Percentiles rank a stretch among this genome's conserved stretches.
Evolutionary conservation across 2,888 invertebrate genomes (phyloP).

Genomic region (Chromoteleia sp.): DNA sequence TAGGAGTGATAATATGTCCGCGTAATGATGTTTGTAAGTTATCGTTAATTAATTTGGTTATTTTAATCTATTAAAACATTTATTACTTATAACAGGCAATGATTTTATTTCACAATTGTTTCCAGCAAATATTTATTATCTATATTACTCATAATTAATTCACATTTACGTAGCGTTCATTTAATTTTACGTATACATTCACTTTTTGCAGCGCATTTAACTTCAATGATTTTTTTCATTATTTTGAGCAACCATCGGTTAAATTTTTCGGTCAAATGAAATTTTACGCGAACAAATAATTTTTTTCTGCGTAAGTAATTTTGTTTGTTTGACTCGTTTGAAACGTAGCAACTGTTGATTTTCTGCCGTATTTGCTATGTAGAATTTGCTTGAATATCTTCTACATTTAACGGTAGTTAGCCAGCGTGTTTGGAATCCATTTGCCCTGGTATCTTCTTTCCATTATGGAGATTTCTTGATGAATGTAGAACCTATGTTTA

Average conservation of each 20-base stretch:
- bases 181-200: too few relatives aligned
- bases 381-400: constrained; percentile 58
- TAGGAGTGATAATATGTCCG: background rate
- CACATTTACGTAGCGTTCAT: too few relatives aligned
- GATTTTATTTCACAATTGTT: too few relatives aligned
- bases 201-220: too few relatives aligned
- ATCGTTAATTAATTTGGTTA: constrained; percentile 9
- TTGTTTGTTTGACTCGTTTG: constrained; percentile 38
- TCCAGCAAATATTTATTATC: too few relatives aligned
- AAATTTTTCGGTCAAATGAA: too few relatives aligned
- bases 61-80: constrained; percentile 1
- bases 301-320: constrained; percentile 8
- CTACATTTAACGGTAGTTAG: constrained; percentile 62
- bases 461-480: constrained; percentile 66
- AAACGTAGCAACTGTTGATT: constrained; percentile 53
- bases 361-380: constrained; percentile 50
- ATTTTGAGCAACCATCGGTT: too few relatives aligned
- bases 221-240: too few relatives aligned
- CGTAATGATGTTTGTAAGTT: background rate
- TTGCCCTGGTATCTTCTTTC: constrained; percentile 65
- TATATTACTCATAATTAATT: too few relatives aligned
- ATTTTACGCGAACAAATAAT: too few relatives aligned
- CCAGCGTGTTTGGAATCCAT: constrained; percentile 65
- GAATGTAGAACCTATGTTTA: constrained; percentile 61
- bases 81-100: constrained; percentile 7